Conservation (phyloP, 2,888 invertebrate genomes). For the Thysanoteuthis rhombus region DNA sequence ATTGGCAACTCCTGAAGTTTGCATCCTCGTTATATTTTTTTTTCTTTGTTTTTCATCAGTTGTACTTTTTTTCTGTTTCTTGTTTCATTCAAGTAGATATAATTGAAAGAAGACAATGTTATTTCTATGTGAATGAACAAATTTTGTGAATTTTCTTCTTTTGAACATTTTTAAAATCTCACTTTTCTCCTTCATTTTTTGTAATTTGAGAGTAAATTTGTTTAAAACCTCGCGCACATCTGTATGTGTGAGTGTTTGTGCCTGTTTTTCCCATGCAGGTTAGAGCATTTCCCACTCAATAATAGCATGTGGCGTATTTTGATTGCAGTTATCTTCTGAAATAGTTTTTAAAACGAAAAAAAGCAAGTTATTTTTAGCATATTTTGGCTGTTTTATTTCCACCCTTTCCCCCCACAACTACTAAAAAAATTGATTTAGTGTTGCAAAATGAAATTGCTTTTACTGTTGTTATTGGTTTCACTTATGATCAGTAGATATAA, state of each 20-base stretch:
- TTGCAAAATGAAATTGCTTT: conserved; percentile 31
- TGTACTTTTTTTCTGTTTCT: conserved; percentile 21
- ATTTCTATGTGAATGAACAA: conserved; percentile 26
- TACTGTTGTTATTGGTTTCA: conserved; percentile 26
- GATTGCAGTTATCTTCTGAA: neutral
- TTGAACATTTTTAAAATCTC: neutral
- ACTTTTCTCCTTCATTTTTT: neutral
- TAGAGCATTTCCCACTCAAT: conserved; percentile 12
- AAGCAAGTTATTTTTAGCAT: neutral
- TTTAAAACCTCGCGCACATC: conserved; percentile 13
- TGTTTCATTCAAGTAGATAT: conserved; percentile 25
- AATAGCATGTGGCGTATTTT: neutral
- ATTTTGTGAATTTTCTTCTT: conserved; percentile 2
- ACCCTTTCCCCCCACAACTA: neutral
- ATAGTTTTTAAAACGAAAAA: neutral
- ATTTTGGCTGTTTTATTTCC: neutral
- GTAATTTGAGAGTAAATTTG: conserved; percentile 1
- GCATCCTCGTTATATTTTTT: neutral
- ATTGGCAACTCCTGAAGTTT: conserved; percentile 27
- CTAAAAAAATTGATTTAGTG: neutral
- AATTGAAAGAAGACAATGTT: conserved; percentile 26
- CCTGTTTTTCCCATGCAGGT: conserved; percentile 14
- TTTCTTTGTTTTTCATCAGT: conserved; percentile 20
- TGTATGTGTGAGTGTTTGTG: conserved; percentile 14
- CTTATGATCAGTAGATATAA: conserved; percentile 20